Conservation (phyloP, 1,140 invertebrate species). For the Aphaenogaster ashmeadi region DNA sequence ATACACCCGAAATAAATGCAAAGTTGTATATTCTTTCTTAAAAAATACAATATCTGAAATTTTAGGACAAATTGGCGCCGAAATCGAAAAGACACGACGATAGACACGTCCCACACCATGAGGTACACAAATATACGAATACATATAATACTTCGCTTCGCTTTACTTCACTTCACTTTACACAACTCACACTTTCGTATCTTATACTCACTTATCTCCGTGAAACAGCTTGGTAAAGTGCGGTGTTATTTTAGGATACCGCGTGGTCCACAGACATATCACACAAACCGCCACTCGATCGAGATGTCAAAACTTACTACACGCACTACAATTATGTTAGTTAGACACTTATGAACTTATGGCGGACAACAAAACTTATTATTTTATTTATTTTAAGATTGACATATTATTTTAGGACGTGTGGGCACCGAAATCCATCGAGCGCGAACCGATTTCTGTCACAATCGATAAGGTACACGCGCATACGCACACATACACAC, state of each 20-base stretch:
- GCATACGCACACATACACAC: neutral
- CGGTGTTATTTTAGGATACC: slow-evolving; percentile 38
- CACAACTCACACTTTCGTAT: neutral
- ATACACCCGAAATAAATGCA: neutral
- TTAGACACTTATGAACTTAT: neutral
- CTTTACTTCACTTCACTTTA: neutral
- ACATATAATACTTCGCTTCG: neutral
- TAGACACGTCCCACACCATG: neutral
- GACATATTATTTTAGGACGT: slow-evolving; percentile 58
- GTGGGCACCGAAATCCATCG: slow-evolving; percentile 40
- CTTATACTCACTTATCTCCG: neutral
- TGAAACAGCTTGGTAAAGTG: neutral
- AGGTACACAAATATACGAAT: slow-evolving; percentile 37
- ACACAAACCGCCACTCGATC: slow-evolving; percentile 23
- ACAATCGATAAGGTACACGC: slow-evolving; percentile 46
- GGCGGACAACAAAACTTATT: neutral
- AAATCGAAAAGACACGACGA: slow-evolving; percentile 24
- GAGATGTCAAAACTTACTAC: slow-evolving; percentile 56
- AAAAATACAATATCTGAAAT: neutral
- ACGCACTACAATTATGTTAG: slow-evolving; percentile 59
- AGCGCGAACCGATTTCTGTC: slow-evolving; percentile 7
- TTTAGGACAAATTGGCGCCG: slow-evolving; percentile 33
- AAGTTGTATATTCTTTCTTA: neutral
- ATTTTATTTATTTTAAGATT: slow-evolving; percentile 40
- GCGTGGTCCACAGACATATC: neutral